Conservation (phyloP, 2,113 vertebrate genomes). For the Labeo catla region DNA sequence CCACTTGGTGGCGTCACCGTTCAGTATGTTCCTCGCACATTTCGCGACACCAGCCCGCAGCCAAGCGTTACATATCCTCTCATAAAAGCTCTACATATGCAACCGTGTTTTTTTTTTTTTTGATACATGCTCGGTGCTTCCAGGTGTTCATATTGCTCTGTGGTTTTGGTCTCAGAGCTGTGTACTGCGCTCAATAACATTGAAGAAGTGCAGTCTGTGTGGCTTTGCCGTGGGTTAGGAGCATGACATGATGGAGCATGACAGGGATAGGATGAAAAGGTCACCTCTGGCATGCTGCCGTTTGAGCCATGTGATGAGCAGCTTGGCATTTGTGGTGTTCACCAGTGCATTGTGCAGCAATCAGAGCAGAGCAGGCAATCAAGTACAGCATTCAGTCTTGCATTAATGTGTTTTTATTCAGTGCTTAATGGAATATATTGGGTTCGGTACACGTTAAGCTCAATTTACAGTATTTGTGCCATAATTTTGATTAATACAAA, state of each 20-base stretch:
- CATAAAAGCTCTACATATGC: neutral
- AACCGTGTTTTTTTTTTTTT: constrained; percentile 25
- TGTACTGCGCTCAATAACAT: neutral
- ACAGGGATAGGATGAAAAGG: constrained; percentile 73
- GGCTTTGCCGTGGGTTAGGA: constrained; percentile 56
- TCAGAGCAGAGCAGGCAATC: constrained; percentile 32
- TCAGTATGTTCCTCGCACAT: neutral
- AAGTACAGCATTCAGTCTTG: constrained; percentile 11
- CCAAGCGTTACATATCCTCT: neutral
- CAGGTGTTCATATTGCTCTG: constrained; percentile 3
- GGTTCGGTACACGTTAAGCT: neutral
- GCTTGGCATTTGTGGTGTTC: constrained; percentile 50
- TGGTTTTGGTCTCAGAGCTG: too few relatives aligned
- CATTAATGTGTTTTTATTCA: constrained; percentile 9
- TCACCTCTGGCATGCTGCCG: constrained; percentile 66
- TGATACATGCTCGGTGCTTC: constrained; percentile 20
- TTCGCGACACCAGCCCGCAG: neutral
- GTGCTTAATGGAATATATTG: neutral
- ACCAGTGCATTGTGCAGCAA: constrained; percentile 48
- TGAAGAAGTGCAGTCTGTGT: constrained; percentile 10
- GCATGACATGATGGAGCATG: constrained; percentile 61
- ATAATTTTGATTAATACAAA: neutral
- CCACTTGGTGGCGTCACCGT: constrained; percentile 50
- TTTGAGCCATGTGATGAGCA: constrained; percentile 54
- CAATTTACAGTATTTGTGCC: neutral